phyloP scores from a whole-genome alignment of 53 echinoderm and acorn worm species.

The Holothuria scabra region DNA sequence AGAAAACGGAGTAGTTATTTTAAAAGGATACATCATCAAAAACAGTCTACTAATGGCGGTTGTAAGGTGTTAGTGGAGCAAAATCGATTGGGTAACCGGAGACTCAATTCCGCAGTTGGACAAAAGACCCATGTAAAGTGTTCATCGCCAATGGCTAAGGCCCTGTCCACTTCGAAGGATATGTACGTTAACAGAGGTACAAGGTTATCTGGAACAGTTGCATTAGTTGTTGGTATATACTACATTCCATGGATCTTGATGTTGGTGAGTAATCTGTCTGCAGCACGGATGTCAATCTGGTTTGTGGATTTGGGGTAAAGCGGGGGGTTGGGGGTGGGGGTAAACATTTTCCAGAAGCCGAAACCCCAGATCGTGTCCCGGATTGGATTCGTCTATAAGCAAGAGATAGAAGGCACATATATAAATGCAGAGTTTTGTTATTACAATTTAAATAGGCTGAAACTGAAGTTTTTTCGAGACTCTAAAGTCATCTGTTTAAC shows the following conservation, averaged over 20 bases:
- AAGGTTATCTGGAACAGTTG: conserved; percentile 71
- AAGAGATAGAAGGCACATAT: no score
- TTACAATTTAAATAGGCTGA: no score
- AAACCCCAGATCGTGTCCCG: no score
- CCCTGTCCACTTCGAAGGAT: conserved; percentile 70
- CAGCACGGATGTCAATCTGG: no score
- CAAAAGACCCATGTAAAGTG: conserved; percentile 32
- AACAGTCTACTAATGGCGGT: neutral
- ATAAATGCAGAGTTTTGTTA: no score
- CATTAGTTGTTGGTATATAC: conserved; percentile 68
- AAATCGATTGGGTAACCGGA: conserved; percentile 16
- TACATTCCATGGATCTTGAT: conserved; percentile 71
- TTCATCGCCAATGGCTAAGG: neutral
- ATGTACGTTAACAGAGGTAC: conserved; percentile 71
- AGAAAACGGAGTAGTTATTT: conserved; percentile 33
- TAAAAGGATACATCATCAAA: neutral
- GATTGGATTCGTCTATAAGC: no score
- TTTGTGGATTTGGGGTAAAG: no score
- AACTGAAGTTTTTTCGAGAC: no score
- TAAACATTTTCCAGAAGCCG: no score
- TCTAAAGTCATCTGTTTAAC: no score
- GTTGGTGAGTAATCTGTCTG: conserved; percentile 71
- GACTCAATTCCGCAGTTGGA: neutral
- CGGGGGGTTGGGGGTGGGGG: no score
- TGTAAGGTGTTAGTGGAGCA: neutral